Evolutionary conservation across 2,888 invertebrate species (phyloP).

Genomic region (Emesis russula): DNA sequence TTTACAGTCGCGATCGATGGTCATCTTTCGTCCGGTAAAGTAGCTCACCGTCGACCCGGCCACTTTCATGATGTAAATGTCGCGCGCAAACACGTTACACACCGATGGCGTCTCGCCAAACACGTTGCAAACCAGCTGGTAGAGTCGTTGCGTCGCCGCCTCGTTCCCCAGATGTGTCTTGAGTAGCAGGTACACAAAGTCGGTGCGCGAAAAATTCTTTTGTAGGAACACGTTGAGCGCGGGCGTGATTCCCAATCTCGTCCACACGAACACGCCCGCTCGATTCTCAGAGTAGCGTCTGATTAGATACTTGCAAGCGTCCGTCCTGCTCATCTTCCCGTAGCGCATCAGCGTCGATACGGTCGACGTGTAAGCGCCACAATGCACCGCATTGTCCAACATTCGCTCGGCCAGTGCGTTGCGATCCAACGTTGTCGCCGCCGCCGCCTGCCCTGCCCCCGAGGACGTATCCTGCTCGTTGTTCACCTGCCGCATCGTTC

Average conservation of each 20-base stretch:
- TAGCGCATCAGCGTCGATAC: slow-evolving; percentile 43
- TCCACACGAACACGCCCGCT: slow-evolving; percentile 44
- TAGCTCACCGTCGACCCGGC: slow-evolving; percentile 30
- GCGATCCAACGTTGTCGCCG: slow-evolving; percentile 13
- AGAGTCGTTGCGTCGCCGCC: slow-evolving; percentile 33
- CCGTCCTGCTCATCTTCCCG: slow-evolving; percentile 34
- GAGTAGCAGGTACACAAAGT: slow-evolving; percentile 24
- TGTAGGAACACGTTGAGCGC: slow-evolving; percentile 28
- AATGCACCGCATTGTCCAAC: slow-evolving; percentile 42
- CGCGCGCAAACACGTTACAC: slow-evolving; percentile 34
- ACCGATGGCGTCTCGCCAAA: neutral
- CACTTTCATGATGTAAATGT: slow-evolving; percentile 25
- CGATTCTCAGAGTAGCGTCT: slow-evolving; percentile 28
- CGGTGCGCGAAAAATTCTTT: slow-evolving; percentile 30
- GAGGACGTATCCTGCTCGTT: neutral
- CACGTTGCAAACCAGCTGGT: slow-evolving; percentile 19
- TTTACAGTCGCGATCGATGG: slow-evolving; percentile 17
- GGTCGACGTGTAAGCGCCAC: slow-evolving; percentile 39
- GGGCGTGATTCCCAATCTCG: slow-evolving; percentile 37
- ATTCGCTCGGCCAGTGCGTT: slow-evolving; percentile 30
- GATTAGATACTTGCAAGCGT: slow-evolving; percentile 40
- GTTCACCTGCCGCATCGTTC: neutral
- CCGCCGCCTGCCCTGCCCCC: neutral
- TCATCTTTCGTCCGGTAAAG: slow-evolving; percentile 23
- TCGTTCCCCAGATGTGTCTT: slow-evolving; percentile 34